Evolutionary conservation across 2,888 invertebrate species (phyloP), one percentile per base, ranked within the genome.

Genomic region (Odontothrips loti): DNA sequence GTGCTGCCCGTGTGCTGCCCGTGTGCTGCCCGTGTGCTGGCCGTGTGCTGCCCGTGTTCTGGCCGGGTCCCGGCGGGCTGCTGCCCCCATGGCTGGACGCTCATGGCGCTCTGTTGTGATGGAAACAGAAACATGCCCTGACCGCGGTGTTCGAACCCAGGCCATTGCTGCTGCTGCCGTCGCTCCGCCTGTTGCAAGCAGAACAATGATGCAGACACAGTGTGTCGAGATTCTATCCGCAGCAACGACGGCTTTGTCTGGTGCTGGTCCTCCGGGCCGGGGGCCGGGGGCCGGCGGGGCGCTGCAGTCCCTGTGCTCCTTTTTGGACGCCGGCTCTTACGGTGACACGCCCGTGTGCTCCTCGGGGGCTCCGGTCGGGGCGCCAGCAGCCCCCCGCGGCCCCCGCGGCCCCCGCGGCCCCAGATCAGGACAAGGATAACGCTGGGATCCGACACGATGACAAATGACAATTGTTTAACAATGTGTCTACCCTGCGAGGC

Each of bases 391-490:
- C 58, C 20, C 15, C 20, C 3, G 3, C 34, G 34, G 34, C 2
- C 34, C 34, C 34, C 34, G 34, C 34, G 34, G 34, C 2, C 34
- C 34, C 34, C 34, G 34, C 34, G 34, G 34, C 2, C 34, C 34
- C 34, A 58, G 58, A 58, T 58, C 20, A 15, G 58, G n/a, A 58
- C n/a, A 58, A 75, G 68, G 68, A 75, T 75, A 75, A 27, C 68
- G 58, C 20, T 15, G 58, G 15, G 68, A 75, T 75, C 68, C 68
- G 68, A 75, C 68, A 75, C 68, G 68, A 75, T 75, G 68, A 75
- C 68, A 75, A 75, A 75, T 75, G 68, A 75, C 23, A 75, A 75
- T 75, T 75, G 68, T 75, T 75, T 11, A 75, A 75, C 68, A 75
- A 75, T 75, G 68, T 75, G 68, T 75, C 68, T 23, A 75, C 68